Conservation (phyloP, 2,797 vertebrate species). For the Pangasius macronema region DNA sequence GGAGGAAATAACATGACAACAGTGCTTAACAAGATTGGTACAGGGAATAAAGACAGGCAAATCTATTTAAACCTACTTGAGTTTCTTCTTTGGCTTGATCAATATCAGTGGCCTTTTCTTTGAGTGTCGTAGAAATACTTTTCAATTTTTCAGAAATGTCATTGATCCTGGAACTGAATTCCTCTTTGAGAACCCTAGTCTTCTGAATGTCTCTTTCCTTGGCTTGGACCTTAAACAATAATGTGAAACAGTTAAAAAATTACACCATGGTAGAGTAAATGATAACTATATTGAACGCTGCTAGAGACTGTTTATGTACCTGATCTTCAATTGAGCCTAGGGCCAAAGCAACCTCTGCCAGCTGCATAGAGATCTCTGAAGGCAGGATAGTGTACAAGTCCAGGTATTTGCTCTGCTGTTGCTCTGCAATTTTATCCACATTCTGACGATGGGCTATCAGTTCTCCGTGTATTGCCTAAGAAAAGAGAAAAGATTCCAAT, state of each 20-base stretch:
- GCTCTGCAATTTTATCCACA: slow-evolving; percentile 88
- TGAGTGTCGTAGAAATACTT: slow-evolving; percentile 81
- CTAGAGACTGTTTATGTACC: slow-evolving; percentile 69
- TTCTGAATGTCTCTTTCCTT: slow-evolving; percentile 90
- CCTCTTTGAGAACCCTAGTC: slow-evolving; percentile 84
- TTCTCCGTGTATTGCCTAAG: slow-evolving; percentile 76
- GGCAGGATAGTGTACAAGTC: slow-evolving; percentile 88
- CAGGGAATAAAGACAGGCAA: slow-evolving; percentile 51
- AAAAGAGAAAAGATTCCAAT: slow-evolving; percentile 63
- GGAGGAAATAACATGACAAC: neutral
- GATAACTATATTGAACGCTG: neutral
- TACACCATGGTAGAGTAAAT: slow-evolving; percentile 1
- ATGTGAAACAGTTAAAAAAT: neutral
- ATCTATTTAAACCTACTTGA: slow-evolving; percentile 75
- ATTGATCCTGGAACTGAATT: slow-evolving; percentile 85
- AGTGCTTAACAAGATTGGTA: slow-evolving; percentile 25
- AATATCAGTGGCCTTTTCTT: slow-evolving; percentile 84
- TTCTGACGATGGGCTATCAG: slow-evolving; percentile 78
- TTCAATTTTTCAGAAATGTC: slow-evolving; percentile 84
- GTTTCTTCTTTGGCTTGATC: slow-evolving; percentile 87
- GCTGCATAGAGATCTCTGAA: slow-evolving; percentile 91
- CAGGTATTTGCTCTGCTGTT: slow-evolving; percentile 93
- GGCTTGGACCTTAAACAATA: slow-evolving; percentile 81
- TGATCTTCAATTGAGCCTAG: slow-evolving; percentile 90
- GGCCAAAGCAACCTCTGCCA: slow-evolving; percentile 88